These are phyloP conservation scores for Meloidogyne hapla DNA, from an alignment of 1,140 invertebrate genomes.

Conservation along the genomic window DNA sequence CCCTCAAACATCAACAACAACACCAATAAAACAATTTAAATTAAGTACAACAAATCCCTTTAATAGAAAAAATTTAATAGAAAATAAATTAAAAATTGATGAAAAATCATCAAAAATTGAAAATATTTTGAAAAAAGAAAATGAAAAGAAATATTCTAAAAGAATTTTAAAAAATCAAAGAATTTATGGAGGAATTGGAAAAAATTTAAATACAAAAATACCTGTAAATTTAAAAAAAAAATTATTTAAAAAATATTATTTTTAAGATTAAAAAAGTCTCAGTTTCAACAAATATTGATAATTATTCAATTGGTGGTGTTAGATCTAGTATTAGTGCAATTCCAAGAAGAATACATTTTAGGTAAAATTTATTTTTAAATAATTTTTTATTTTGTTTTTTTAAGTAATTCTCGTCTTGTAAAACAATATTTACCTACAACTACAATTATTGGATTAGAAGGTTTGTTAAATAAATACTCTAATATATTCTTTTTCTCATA, in stretches of 20 bases:
- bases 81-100: conserved; percentile 4
- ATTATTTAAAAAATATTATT: not conserved
- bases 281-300: conserved; percentile 4
- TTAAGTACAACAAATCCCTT: conserved; percentile 19
- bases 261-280: conserved; percentile 2
- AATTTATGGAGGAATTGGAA: not conserved
- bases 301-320: not conserved
- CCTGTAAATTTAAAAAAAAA: not conserved
- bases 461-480: not conserved
- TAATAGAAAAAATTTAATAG: not conserved
- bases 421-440: not conserved
- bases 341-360: not conserved
- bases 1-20: conserved; percentile 19
- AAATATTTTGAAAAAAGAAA: too few relatives aligned
- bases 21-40: conserved; percentile 42
- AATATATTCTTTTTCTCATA: too few relatives aligned
- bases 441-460: not conserved
- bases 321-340: not conserved
- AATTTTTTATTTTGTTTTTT: not conserved
- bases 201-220: not conserved
- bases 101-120: too few relatives aligned
- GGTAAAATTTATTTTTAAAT: not conserved
- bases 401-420: not conserved
- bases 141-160: not conserved
- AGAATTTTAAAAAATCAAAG: not conserved